These are phyloP conservation scores for Melanostoma scalare DNA, from an alignment of 2,888 invertebrate genomes.

Conservation along the genomic window DNA sequence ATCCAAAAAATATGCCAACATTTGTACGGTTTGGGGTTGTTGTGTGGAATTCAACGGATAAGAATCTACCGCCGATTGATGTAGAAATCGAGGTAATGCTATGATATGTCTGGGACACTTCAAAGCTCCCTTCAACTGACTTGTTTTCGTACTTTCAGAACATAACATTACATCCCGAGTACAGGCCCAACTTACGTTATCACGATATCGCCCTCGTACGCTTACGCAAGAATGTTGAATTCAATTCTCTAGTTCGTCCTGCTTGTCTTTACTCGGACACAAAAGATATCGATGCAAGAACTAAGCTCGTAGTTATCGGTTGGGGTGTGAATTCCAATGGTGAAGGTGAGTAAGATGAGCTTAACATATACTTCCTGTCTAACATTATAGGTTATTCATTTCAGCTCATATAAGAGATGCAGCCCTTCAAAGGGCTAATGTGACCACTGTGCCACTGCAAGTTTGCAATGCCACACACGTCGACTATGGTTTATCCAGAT, in stretches of 20 bases:
- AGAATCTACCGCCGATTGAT: conserved; percentile 24
- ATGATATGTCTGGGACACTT: neutral
- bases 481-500: conserved; percentile 29
- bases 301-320: conserved; percentile 76
- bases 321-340: conserved; percentile 77
- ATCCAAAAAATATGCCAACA: conserved; percentile 27
- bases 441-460: conserved; percentile 65
- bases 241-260: conserved; percentile 72
- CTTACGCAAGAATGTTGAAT: conserved; percentile 71
- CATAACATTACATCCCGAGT: conserved; percentile 76
- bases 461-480: conserved; percentile 69
- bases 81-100: conserved; percentile 55
- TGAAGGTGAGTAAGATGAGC: conserved; percentile 74
- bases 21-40: conserved; percentile 66
- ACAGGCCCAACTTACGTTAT: conserved; percentile 75
- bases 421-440: conserved; percentile 72
- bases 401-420: conserved; percentile 45
- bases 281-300: conserved; percentile 74
- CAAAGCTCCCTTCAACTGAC: too few relatives aligned
- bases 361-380: neutral
- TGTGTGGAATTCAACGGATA: conserved; percentile 39
- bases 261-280: conserved; percentile 76
- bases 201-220: conserved; percentile 78
- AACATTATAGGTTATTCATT: conserved; percentile 57
- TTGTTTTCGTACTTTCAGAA: conserved; percentile 68